Percentiles rank a stretch among this genome's conserved stretches.
Conservation (phyloP, 2,797 vertebrate genomes). For the Gymnopithys bicolor region DNA sequence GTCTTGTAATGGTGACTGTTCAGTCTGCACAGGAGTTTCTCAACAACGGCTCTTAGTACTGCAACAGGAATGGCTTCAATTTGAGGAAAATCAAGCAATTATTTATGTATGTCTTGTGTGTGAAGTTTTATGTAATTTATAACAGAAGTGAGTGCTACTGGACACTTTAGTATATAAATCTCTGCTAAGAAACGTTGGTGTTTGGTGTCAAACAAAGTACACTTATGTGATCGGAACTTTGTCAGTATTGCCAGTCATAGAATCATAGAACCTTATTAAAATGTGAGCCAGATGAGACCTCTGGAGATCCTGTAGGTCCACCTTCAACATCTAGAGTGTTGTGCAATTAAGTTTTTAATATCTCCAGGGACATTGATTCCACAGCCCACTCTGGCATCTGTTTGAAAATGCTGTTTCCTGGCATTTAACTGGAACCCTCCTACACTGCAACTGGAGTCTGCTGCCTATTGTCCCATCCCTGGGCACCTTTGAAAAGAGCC, state of each 20-base stretch:
- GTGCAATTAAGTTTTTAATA: neutral
- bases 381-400: neutral
- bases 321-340: neutral
- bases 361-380: rapidly evolving
- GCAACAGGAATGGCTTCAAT: neutral
- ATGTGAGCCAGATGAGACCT: neutral
- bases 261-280: neutral
- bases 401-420: neutral
- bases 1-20: neutral
- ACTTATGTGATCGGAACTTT: neutral
- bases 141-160: neutral
- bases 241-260: neutral
- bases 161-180: neutral
- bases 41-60: neutral
- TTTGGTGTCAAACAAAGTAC: neutral
- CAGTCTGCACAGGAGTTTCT: neutral
- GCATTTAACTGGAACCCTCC: neutral
- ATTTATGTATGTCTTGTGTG: neutral
- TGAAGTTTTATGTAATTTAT: neutral
- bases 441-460: rapidly evolving
- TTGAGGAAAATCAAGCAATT: neutral
- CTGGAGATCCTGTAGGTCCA: neutral
- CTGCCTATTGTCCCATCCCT: neutral
- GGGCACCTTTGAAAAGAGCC: neutral
- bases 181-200: neutral